Conservation (phyloP, 2,113 vertebrate genomes). For the Telmatochromis brichardi region DNA sequence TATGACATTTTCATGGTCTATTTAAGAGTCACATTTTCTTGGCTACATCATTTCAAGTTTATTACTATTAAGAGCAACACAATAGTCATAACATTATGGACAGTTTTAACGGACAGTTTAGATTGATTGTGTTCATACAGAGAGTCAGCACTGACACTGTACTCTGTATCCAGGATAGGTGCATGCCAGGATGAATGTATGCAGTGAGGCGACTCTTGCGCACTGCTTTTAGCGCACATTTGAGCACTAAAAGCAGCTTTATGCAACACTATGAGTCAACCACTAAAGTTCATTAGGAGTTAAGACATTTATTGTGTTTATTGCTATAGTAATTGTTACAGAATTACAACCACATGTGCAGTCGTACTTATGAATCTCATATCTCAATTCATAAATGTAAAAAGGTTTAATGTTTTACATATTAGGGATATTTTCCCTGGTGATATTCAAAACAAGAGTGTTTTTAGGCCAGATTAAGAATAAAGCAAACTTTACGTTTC, state of each 20-base stretch:
- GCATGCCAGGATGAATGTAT: background rate
- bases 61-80: slow-evolving; percentile 9
- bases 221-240: background rate
- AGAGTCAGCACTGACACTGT: background rate
- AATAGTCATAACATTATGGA: background rate
- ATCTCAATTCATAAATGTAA: background rate
- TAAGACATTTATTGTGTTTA: background rate
- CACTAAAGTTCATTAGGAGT: background rate
- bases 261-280: background rate
- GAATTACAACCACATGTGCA: background rate
- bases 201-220: background rate
- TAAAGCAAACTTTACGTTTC: background rate
- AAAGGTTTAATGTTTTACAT: background rate
- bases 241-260: background rate
- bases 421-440: background rate
- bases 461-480: background rate
- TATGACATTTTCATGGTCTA: slow-evolving; percentile 11
- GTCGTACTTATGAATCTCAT: background rate
- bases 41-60: slow-evolving; percentile 26
- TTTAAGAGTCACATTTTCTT: slow-evolving; percentile 26
- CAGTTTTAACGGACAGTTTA: background rate
- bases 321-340: background rate
- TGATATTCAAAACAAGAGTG: background rate
- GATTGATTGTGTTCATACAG: background rate
- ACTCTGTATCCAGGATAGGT: background rate